Conservation (phyloP, 2,888 invertebrate genomes). For the Leptopilina myrica region DNA sequence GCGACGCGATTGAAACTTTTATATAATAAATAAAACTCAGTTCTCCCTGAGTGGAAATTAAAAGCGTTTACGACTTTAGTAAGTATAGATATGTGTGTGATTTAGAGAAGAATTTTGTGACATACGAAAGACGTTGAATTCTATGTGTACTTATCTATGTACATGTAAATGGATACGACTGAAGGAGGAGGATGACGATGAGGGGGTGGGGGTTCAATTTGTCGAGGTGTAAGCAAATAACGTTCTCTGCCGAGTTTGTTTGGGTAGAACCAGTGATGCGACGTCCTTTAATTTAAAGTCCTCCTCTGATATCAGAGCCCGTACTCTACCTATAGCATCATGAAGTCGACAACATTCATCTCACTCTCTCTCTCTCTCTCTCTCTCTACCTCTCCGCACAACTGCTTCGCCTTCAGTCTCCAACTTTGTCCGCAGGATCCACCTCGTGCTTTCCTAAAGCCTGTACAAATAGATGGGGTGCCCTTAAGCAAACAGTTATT, state of each 20-base stretch:
- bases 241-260: conserved; percentile 72
- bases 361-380: conserved; percentile 48
- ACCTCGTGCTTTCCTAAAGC: conserved; percentile 60
- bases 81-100: conserved; percentile 21
- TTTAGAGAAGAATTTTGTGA: conserved; percentile 26
- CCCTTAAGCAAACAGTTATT: conserved; percentile 74
- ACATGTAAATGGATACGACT: conserved; percentile 37
- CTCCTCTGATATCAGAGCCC: conserved; percentile 64
- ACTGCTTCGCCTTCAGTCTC: conserved; percentile 49
- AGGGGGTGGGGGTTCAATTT: conserved; percentile 69
- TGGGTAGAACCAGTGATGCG: conserved; percentile 69
- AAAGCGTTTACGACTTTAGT: neutral
- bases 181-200: conserved; percentile 20
- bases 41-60: neutral
- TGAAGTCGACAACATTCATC: conserved; percentile 45
- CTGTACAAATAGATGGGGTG: conserved; percentile 72
- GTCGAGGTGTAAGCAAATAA: conserved; percentile 74
- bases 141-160: conserved; percentile 19
- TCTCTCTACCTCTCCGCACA: conserved; percentile 53
- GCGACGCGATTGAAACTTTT: neutral
- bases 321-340: conserved; percentile 48
- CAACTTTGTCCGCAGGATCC: conserved; percentile 46
- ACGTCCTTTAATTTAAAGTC: conserved; percentile 74
- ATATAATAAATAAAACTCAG: neutral
- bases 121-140: conserved; percentile 38